Conservation (phyloP, 2,113 vertebrate species). For the Grammomys surdaster region DNA sequence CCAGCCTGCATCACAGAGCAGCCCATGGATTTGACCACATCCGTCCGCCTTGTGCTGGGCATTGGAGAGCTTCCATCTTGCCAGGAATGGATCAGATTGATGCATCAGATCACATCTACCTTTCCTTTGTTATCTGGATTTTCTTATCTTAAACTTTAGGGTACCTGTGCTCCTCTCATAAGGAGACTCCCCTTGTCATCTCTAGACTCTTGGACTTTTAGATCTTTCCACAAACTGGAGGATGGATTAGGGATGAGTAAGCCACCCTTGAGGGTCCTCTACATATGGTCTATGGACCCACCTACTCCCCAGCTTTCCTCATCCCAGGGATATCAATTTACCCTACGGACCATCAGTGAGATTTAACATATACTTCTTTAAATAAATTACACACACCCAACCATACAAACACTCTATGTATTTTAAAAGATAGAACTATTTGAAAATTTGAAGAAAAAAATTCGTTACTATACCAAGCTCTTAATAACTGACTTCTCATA, state of each 20-base stretch:
- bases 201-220: background rate
- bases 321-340: background rate
- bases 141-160: background rate
- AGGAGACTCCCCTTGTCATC: background rate
- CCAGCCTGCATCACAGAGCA: background rate
- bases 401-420: background rate
- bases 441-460: background rate
- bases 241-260: too few species aligned
- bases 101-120: background rate
- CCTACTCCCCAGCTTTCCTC: background rate
- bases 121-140: background rate
- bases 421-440: background rate
- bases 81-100: background rate
- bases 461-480: background rate
- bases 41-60: background rate
- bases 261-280: background rate
- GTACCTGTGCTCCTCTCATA: too few species aligned
- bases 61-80: background rate
- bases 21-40: background rate
- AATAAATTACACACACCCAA: background rate
- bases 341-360: background rate
- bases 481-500: background rate
- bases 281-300: background rate
- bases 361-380: background rate
- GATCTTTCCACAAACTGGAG: background rate